A percentile compares a stretch with the other conserved stretches of the same genome.
These are phyloP conservation scores for Oeneis ivallda DNA, from an alignment of 2,888 invertebrate genomes.

Conservation along the genomic window DNA sequence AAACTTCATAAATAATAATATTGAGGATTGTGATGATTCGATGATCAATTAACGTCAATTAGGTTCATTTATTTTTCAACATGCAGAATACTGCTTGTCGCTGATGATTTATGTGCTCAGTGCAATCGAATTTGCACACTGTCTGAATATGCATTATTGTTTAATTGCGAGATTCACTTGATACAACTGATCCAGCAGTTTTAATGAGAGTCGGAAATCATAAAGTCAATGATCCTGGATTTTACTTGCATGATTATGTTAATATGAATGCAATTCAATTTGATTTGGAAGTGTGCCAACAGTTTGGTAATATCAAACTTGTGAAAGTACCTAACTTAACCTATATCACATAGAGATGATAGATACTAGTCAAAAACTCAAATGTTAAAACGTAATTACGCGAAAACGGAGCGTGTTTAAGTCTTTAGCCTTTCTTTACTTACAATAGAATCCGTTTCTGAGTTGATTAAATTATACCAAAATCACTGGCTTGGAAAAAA, in stretches of 20 bases:
- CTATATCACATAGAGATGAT: background rate
- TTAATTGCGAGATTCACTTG: conserved; percentile 21
- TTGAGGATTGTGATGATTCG: conserved; percentile 7
- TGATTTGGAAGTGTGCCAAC: conserved; percentile 22
- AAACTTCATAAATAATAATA: background rate
- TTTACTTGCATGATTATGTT: conserved; percentile 19
- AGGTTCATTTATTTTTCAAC: conserved; percentile 29
- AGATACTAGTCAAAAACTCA: background rate
- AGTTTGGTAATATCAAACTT: conserved; percentile 20
- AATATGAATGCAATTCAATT: conserved; percentile 25
- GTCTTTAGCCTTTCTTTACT: background rate
- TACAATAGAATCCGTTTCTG: background rate
- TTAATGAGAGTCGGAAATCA: conserved; percentile 15
- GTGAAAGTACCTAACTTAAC: conserved; percentile 3
- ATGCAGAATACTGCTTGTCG: conserved; percentile 21
- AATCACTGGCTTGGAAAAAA: conserved; percentile 4
- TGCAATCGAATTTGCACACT: conserved; percentile 24
- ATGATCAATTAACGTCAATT: conserved; percentile 24
- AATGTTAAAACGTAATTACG: background rate
- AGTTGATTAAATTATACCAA: conserved; percentile 10
- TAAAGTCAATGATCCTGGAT: conserved; percentile 21
- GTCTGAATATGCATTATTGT: conserved; percentile 19
- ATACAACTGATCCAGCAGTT: conserved; percentile 4
- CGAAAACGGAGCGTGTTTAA: background rate
- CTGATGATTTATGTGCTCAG: conserved; percentile 24